Base-by-base conservation (phyloP, 2,797 vertebrate genomes). In the Carapus acus region DNA sequence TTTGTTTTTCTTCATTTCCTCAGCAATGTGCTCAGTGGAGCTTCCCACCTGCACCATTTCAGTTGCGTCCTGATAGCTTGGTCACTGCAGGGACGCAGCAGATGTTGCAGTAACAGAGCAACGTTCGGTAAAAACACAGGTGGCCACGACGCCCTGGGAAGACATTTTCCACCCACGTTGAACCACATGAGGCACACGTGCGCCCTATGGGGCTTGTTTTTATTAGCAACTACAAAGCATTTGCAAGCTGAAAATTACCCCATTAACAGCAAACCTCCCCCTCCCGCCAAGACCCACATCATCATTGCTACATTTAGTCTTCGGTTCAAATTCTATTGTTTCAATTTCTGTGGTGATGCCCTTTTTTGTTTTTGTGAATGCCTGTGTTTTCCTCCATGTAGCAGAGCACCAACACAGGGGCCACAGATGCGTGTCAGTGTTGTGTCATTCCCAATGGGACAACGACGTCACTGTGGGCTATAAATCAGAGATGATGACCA, bases 121-220 rank as follows among this genome's bases (percentile, higher is more conserved):
- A 56, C 41, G 20, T 46, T 59, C 18, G 37, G 50, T 49, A 67
- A 33, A 33, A 33, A 33, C 40, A 36, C 67, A 65, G 58, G 43
- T 59, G 65, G 53, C 33, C 21, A 33, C 44, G 51, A 34, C 33
- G 58, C 53, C 45, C 18, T 12, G 6, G 43, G 47, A 58, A 49
- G 27, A 24, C 18, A 52, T 38, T 13, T 31, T 36, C 42, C 20
- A 43, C 45, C 51, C 43, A 55, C 29, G n/a, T 8, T 16, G 43
- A 38, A 39, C 46, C 29, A 22, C 46, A 40, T 43, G 16, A 51
- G 16, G 17, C 24, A 17, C 29, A 23, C 39, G 47, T n/a, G 27
- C 15, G 9, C 49, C 36, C 46, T 33, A 8, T 1, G 29, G 29
- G 47, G 47, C 31, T 49, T 54, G 24, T 58, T 40, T 43, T 47